These are phyloP conservation scores for Diorhabda carinulata DNA, from an alignment of 1,140 invertebrate genomes.

Conservation along the genomic window DNA sequence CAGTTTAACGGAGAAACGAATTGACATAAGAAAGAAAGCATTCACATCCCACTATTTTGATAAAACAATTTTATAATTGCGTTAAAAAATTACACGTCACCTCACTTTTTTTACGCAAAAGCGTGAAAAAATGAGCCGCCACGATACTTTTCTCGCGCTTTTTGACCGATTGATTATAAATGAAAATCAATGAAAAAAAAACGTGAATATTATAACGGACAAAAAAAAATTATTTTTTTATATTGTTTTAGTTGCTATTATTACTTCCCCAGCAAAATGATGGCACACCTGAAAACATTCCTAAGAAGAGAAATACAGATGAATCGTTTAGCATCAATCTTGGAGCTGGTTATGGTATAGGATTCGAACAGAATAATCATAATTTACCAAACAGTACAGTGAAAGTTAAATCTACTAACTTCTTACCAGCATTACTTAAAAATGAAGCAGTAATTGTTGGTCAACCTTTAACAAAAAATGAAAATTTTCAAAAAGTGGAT, in stretches of 20 bases:
- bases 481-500: neutral
- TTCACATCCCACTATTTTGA: no score
- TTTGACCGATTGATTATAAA: no score
- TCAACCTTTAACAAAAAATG: neutral
- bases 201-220: no score
- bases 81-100: no score
- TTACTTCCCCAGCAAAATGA: neutral
- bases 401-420: conserved; percentile 9
- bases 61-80: no score
- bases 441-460: neutral
- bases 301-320: neutral
- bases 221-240: neutral
- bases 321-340: conserved; percentile 12
- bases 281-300: neutral
- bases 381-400: conserved; percentile 10
- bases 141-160: no score
- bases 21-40: no score
- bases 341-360: conserved; percentile 16
- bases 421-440: neutral
- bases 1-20: no score
- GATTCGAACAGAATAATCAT: neutral
- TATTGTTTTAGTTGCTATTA: neutral
- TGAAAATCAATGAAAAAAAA: no score
- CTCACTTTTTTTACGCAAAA: no score
- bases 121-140: no score